phyloP scores from a whole-genome alignment of 1,140 invertebrate species.

The Drosophila kurseongensis region DNA sequence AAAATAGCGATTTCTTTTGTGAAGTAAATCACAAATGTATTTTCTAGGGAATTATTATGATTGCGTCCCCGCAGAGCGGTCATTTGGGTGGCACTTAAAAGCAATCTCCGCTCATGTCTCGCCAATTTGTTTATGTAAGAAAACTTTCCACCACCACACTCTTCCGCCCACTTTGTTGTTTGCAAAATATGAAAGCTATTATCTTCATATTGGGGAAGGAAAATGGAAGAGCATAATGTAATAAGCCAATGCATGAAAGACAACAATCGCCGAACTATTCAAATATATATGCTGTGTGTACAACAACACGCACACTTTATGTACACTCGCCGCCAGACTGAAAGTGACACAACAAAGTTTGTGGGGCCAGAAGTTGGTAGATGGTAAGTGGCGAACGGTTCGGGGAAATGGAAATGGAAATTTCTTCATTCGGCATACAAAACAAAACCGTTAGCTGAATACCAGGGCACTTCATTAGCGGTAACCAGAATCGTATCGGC shows the following conservation, averaged over 20 bases:
- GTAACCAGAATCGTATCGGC: not conserved
- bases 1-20: too few relatives aligned
- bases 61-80: not conserved
- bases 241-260: slow-evolving; percentile 14
- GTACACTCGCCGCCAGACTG: slow-evolving; percentile 9
- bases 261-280: slow-evolving; percentile 30
- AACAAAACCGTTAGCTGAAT: slow-evolving; percentile 19
- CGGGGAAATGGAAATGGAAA: slow-evolving; percentile 14
- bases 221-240: not conserved
- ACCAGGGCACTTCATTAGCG: slow-evolving; percentile 23
- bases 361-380: slow-evolving; percentile 10
- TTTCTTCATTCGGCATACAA: not conserved
- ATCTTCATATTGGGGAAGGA: slow-evolving; percentile 16
- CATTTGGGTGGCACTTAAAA: not conserved
- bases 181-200: slow-evolving; percentile 68
- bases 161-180: slow-evolving; percentile 13
- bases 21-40: not conserved
- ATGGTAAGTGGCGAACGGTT: slow-evolving; percentile 12
- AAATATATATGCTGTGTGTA: slow-evolving; percentile 12
- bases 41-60: not conserved
- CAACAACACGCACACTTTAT: slow-evolving; percentile 1
- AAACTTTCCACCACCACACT: slow-evolving; percentile 20
- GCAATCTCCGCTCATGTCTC: slow-evolving; percentile 22
- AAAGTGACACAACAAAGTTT: slow-evolving; percentile 30
- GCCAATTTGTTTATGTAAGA: slow-evolving; percentile 31